phyloP scores from a whole-genome alignment of 1,140 invertebrate species.

The Macrobrachium nipponense region DNA sequence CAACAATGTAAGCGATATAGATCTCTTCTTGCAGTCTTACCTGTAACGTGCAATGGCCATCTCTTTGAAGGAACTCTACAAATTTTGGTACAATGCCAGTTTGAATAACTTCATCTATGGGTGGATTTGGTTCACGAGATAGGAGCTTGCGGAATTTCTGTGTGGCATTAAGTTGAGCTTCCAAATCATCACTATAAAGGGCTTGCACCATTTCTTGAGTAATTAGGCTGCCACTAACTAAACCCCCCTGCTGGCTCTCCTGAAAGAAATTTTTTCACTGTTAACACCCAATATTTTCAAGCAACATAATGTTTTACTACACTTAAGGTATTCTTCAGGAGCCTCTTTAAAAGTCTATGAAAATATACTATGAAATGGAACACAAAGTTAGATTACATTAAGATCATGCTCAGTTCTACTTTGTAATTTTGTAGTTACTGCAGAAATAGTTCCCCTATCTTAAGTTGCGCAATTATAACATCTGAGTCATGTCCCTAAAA shows the following conservation, averaged over 20 bases:
- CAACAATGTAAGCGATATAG: too few species aligned
- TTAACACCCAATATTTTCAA: background rate
- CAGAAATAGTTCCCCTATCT: too few species aligned
- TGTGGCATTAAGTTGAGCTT: conserved; percentile 88
- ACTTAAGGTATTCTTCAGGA: too few species aligned
- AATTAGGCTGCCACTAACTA: conserved; percentile 67
- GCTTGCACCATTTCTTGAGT: conserved; percentile 83
- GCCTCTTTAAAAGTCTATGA: too few species aligned
- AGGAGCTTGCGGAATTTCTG: conserved; percentile 95
- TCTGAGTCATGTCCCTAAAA: too few species aligned
- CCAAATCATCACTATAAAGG: conserved; percentile 83
- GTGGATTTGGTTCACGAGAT: conserved; percentile 96
- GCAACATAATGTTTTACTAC: too few species aligned
- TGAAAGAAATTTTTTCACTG: conserved; percentile 66
- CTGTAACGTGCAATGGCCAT: conserved; percentile 67
- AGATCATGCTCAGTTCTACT: too few species aligned
- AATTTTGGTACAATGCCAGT: conserved; percentile 96
- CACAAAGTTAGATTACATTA: background rate
- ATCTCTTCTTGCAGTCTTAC: background rate
- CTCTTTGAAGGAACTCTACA: conserved; percentile 91
- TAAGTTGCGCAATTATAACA: too few species aligned
- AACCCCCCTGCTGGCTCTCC: conserved; percentile 65
- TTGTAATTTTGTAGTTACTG: too few species aligned
- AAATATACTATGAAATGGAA: background rate
- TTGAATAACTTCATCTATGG: conserved; percentile 98